phyloP scores from a whole-genome alignment of 2,797 vertebrate genomes.

The Poeciliopsis presidionis region DNA sequence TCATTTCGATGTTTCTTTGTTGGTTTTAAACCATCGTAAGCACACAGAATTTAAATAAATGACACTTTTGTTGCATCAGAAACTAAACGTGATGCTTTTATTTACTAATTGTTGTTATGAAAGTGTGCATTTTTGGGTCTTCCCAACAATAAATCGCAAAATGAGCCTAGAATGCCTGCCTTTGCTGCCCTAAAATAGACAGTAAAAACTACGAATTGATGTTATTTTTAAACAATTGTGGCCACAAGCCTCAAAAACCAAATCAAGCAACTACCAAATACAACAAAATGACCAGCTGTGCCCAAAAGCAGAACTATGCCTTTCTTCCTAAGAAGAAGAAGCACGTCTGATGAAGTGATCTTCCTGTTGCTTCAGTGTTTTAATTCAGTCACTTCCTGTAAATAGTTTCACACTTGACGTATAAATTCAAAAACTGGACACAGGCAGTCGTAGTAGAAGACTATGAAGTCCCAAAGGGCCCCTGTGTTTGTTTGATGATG shows the following conservation, averaged over 20 bases:
- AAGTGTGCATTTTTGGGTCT: background rate
- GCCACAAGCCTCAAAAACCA: constrained; percentile 17
- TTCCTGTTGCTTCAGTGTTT: constrained; percentile 76
- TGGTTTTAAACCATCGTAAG: background rate
- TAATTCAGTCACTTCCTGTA: constrained; percentile 72
- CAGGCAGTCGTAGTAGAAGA: background rate
- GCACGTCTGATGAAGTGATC: constrained; percentile 38
- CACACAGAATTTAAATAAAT: background rate
- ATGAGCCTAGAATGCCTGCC: background rate
- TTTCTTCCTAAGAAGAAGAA: constrained; percentile 61
- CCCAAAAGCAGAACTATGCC: constrained; percentile 66
- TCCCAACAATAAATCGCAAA: background rate
- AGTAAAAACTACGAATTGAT: background rate
- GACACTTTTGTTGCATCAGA: background rate
- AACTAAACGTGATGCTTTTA: background rate
- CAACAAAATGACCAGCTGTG: constrained; percentile 48
- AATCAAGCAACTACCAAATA: constrained; percentile 11
- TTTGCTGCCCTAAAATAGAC: background rate
- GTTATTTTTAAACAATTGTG: background rate
- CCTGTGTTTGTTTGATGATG: constrained; percentile 24
- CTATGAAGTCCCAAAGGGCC: background rate
- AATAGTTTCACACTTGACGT: constrained; percentile 14
- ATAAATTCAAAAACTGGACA: background rate
- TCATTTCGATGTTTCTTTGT: background rate
- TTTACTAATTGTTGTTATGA: background rate